Conservation (phyloP, 2,888 invertebrate species). For the Rapana venosa region DNA sequence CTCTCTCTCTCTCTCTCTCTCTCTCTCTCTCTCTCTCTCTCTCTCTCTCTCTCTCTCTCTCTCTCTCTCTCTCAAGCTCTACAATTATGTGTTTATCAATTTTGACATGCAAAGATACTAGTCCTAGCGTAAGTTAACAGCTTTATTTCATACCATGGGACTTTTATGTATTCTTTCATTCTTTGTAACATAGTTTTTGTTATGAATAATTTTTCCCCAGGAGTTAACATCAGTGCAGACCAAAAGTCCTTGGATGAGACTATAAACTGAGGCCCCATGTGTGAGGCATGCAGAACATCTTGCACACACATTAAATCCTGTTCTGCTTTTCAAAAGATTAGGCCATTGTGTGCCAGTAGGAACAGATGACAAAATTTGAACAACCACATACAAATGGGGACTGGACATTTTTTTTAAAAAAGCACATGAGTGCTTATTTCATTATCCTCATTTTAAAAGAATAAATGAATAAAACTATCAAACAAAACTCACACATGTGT, state of each 20-base stretch:
- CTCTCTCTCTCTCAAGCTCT: neutral
- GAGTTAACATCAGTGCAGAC: no score
- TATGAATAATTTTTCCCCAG: no score
- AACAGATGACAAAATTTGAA: no score
- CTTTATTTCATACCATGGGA: neutral
- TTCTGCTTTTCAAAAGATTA: neutral
- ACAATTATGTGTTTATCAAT: neutral
- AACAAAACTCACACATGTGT: neutral
- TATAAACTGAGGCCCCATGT: no score
- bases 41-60: neutral
- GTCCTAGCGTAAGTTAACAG: neutral
- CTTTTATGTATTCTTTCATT: neutral
- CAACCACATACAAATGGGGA: no score
- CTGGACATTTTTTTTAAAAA: no score
- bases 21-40: neutral
- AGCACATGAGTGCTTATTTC: no score
- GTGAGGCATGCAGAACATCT: no score
- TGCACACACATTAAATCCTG: no score
- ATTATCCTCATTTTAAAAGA: no score
- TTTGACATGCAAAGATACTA: neutral
- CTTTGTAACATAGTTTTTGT: neutral
- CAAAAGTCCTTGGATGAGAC: no score
- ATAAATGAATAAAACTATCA: neutral
- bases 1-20: no score
- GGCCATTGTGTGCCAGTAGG: neutral